Evolutionary conservation across 2,797 vertebrate genomes (phyloP).

Genomic region (Champsocephalus gunnari): DNA sequence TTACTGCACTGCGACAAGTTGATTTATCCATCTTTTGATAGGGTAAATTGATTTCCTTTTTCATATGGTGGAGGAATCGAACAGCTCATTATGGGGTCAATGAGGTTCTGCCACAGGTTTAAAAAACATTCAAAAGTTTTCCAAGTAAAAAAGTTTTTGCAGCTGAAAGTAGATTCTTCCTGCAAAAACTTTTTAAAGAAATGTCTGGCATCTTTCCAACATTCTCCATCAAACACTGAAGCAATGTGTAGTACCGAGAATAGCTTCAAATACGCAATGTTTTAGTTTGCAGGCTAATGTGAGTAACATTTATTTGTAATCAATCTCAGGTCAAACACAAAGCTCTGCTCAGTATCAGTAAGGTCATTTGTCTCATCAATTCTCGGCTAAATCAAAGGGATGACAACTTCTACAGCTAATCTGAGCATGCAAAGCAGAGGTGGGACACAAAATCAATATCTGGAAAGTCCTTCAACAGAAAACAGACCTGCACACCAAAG

Average conservation of each 20-base stretch:
- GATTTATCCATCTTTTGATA: slow-evolving; percentile 27
- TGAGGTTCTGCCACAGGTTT: slow-evolving; percentile 24
- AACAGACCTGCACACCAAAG: slow-evolving; percentile 23
- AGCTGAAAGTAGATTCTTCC: slow-evolving; percentile 14
- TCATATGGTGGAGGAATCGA: not conserved
- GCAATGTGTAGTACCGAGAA: not conserved
- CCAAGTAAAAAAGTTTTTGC: slow-evolving; percentile 27
- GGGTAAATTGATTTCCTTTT: slow-evolving; percentile 50
- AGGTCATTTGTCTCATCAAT: slow-evolving; percentile 61
- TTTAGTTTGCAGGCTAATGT: slow-evolving; percentile 1
- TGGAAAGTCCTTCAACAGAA: slow-evolving; percentile 47
- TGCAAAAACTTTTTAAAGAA: slow-evolving; percentile 21
- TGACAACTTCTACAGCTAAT: slow-evolving; percentile 44
- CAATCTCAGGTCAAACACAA: slow-evolving; percentile 34
- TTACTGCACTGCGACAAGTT: slow-evolving; percentile 31
- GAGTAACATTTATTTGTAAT: slow-evolving; percentile 20
- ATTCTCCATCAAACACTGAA: not conserved
- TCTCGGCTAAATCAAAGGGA: slow-evolving; percentile 47
- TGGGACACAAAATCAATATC: slow-evolving; percentile 60
- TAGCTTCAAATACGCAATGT: not conserved
- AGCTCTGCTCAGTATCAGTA: slow-evolving; percentile 18
- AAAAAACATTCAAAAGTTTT: slow-evolving; percentile 28
- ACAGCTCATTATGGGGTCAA: slow-evolving; percentile 18
- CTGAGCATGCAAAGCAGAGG: slow-evolving; percentile 50
- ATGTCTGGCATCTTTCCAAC: slow-evolving; percentile 21